Evolutionary conservation across 2,113 vertebrate genomes (phyloP).

Genomic region (Rhinopomastus cyanomelas): DNA sequence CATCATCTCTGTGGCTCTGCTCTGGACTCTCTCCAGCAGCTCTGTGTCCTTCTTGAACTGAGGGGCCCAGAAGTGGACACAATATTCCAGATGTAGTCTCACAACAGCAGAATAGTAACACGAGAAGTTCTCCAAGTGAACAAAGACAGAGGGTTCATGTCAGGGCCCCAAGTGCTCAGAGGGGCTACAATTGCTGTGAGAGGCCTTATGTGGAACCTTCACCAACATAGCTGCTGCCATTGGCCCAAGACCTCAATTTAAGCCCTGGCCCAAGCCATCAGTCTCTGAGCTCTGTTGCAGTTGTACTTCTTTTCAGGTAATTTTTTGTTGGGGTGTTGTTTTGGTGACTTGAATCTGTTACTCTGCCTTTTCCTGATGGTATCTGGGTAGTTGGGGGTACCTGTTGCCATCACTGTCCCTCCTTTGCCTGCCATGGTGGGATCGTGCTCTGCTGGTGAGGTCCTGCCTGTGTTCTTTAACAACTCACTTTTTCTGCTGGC

Average conservation of each 20-base stretch:
- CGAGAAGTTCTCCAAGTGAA: background rate
- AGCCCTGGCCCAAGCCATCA: background rate
- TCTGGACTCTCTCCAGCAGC: too few relatives aligned
- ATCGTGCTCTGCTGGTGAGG: background rate
- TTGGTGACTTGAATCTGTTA: background rate
- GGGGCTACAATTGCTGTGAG: background rate
- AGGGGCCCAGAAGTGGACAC: too few relatives aligned
- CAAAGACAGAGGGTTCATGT: background rate
- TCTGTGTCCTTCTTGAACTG: too few relatives aligned
- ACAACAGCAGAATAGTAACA: too few relatives aligned
- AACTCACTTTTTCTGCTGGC: background rate
- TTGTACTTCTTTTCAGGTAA: background rate
- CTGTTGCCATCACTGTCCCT: background rate
- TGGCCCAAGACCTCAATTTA: background rate
- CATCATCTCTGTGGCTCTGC: too few relatives aligned
- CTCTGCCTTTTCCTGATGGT: background rate
- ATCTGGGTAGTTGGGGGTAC: background rate
- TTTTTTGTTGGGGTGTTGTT: background rate
- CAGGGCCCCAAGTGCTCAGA: background rate
- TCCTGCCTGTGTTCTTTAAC: background rate
- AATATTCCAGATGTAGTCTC: too few relatives aligned
- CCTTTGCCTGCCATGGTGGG: background rate
- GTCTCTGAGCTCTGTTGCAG: background rate
- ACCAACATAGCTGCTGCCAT: background rate
- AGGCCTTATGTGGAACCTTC: background rate